phyloP scores from a whole-genome alignment of 2,113 vertebrate species.

The Phylloscopus trochiloides region DNA sequence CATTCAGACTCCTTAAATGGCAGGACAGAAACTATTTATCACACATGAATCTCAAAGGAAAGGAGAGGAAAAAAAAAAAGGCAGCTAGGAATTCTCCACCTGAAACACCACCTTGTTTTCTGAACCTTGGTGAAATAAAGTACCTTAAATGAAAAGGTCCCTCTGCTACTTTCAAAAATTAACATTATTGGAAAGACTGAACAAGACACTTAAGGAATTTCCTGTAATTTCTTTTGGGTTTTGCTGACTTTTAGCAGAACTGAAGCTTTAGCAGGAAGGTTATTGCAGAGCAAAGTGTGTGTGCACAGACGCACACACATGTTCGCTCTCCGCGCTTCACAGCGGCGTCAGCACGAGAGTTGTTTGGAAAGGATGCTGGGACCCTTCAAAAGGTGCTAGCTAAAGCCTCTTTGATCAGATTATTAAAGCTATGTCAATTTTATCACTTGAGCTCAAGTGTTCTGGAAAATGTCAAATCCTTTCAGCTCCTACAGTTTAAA shows the following conservation, averaged over 20 bases:
- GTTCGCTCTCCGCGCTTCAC: background rate
- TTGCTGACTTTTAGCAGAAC: background rate
- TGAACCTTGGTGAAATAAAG: background rate
- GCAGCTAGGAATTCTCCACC: conserved; percentile 5
- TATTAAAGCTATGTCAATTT: conserved; percentile 69
- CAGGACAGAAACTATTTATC: conserved; percentile 69
- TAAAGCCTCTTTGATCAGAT: conserved; percentile 67
- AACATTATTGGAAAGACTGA: background rate
- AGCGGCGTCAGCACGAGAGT: background rate
- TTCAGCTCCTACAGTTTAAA: conserved; percentile 62
- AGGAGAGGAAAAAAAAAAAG: background rate
- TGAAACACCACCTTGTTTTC: conserved; percentile 26
- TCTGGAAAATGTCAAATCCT: conserved; percentile 66
- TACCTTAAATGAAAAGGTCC: background rate
- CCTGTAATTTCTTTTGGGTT: background rate
- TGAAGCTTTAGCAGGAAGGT: background rate
- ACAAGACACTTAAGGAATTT: background rate
- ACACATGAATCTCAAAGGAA: conserved; percentile 45
- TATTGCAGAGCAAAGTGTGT: background rate
- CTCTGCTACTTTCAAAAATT: background rate
- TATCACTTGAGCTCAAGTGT: conserved; percentile 68
- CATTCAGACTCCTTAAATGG: conserved; percentile 70
- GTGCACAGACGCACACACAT: fast-evolving
- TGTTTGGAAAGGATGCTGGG: conserved; percentile 38
- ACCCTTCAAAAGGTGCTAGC: conserved; percentile 46